Evolutionary conservation across 2,888 invertebrate species (phyloP), one percentile per base, ranked within the genome.

Genomic region (Aporophyla nigra): DNA sequence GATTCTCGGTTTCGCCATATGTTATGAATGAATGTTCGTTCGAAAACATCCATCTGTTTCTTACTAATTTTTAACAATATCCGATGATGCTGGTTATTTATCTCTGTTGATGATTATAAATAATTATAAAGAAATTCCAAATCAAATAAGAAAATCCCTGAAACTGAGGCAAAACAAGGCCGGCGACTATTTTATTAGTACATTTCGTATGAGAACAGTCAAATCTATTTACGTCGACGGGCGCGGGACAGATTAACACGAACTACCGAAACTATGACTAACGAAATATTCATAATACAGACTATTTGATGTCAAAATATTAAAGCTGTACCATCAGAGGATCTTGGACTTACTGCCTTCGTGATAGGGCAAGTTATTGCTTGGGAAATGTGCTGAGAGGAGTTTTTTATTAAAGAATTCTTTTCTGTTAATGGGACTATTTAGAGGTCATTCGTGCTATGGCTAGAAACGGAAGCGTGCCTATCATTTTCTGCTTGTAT

Each of bases 221-320:
- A 76, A 46, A 58, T 88, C 80, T 87, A 88, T 87, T 87, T 87
- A 58, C 65, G 86, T 78, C 71, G 59, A 33, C 75, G 51, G 62
- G 77, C 63, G 83, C 73, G 82, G 71, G 82, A 88, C 83, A 88
- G 80, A 85, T 86, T 82, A 84, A 71, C 79, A 78, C 78, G 84
- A 89, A 83, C 82, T 84, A 14, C 54, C 54, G 19, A 81, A 84
- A 85, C 85, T 19, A 76, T 86, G 76, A 84, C 67, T 76, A 85
- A 85, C 85, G 80, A 87, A 90, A 86, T 88, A 89, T 85, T 89
- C 86, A 86, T 88, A 88, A 81, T 82, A 82, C 79, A 74, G 80
- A 78, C 82, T 79, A 76, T 84, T 82, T 81, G 74, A 86, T 87
- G 82, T 80, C 81, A 75, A 83, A 81, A 77, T 83, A 81, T 77